Conservation (phyloP, 2,113 vertebrate species). For the Turdus rufiventris region DNA sequence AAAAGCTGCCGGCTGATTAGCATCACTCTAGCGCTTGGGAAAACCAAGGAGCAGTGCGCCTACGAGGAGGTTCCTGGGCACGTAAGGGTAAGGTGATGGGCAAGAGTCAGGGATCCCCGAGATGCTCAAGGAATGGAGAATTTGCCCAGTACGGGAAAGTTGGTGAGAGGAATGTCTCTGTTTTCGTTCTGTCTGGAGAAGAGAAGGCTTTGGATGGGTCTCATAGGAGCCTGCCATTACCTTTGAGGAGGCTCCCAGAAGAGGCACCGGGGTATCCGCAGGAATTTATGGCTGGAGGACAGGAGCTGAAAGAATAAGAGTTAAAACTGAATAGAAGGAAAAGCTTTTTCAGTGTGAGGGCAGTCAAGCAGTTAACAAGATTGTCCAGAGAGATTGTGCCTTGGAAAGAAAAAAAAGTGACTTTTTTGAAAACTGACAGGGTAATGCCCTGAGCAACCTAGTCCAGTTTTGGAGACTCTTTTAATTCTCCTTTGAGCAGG, state of each 20-base stretch:
- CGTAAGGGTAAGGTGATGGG: accelerated
- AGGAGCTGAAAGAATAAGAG: not conserved
- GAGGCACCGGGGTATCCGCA: not conserved
- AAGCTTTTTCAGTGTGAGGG: not conserved
- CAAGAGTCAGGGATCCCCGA: accelerated
- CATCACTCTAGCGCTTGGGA: not conserved
- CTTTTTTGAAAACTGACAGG: not conserved
- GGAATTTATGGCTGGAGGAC: not conserved
- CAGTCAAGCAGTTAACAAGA: not conserved
- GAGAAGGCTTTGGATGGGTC: not conserved
- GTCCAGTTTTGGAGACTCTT: not conserved
- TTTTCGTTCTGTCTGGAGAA: not conserved
- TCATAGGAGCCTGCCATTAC: not conserved
- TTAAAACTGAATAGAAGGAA: not conserved
- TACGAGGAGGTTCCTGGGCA: not conserved
- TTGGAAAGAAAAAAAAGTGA: not conserved
- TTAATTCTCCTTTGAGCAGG: not conserved
- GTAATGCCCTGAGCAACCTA: not conserved
- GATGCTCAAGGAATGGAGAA: not conserved
- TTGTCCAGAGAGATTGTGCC: not conserved
- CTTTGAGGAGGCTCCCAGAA: not conserved
- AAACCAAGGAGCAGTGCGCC: not conserved
- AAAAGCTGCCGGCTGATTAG: not conserved
- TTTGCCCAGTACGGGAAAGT: accelerated
- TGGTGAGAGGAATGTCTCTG: not conserved